Conservation (phyloP, 2,113 vertebrate genomes). For the Myotis lucifugus region DNA sequence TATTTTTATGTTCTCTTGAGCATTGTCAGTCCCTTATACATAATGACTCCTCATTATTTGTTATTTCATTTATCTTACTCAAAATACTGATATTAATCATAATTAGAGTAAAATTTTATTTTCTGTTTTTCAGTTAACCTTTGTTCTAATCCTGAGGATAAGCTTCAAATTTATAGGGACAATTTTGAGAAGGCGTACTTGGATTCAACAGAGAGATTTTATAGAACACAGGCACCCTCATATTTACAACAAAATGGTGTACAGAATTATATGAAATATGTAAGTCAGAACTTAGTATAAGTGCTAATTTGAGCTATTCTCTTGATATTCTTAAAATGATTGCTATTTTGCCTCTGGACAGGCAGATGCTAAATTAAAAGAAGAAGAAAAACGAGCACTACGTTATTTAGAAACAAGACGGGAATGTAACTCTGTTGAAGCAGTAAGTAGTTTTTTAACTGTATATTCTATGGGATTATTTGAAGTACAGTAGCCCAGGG, state of each 20-base stretch:
- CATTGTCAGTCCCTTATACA: neutral
- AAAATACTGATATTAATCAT: conserved; percentile 50
- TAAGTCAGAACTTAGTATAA: conserved; percentile 85
- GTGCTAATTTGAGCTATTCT: conserved; percentile 53
- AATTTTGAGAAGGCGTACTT: conserved; percentile 99
- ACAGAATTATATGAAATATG: conserved; percentile 99
- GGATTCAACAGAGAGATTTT: conserved; percentile 99
- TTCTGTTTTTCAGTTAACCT: conserved; percentile 94
- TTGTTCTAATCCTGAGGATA: conserved; percentile 99
- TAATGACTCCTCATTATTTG: conserved; percentile 47
- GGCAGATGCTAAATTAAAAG: conserved; percentile 99
- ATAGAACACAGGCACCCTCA: conserved; percentile 98
- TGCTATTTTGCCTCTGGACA: conserved; percentile 86
- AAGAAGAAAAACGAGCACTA: conserved; percentile 98
- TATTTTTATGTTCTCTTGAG: conserved; percentile 21
- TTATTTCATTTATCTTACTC: conserved; percentile 44
- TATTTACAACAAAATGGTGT: conserved; percentile 99
- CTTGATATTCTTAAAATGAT: conserved; percentile 82
- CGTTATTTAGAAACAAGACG: conserved; percentile 98
- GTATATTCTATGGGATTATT: neutral
- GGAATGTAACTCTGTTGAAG: conserved; percentile 99
- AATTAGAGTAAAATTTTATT: conserved; percentile 71
- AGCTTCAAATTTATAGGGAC: conserved; percentile 99
- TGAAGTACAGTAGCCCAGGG: neutral
- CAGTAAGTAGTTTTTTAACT: conserved; percentile 89